Percentiles rank a stretch among this genome's conserved stretches.
Conservation (phyloP, 2,888 invertebrate species). For the Tipula vernalis region DNA sequence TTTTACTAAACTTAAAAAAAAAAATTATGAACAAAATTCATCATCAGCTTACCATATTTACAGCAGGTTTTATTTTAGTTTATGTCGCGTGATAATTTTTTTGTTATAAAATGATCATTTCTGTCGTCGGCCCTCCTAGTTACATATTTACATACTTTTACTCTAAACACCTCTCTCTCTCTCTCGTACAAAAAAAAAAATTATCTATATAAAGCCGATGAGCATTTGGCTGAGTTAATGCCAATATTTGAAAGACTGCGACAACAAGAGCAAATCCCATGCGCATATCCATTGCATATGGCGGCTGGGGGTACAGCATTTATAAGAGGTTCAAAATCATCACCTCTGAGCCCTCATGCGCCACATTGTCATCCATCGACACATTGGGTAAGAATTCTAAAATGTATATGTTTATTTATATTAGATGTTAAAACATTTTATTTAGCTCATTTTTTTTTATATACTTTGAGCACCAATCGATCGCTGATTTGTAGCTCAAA, state of each 20-base stretch:
- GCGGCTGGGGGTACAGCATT: slow-evolving; percentile 51
- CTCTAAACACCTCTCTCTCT: background rate
- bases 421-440: background rate
- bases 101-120: slow-evolving; percentile 7
- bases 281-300: slow-evolving; percentile 83
- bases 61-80: background rate
- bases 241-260: slow-evolving; percentile 90
- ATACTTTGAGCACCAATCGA: background rate
- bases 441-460: background rate
- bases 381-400: slow-evolving; percentile 42
- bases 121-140: background rate
- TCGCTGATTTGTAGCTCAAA: background rate
- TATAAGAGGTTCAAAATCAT: slow-evolving; percentile 49
- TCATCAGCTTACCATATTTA: background rate
- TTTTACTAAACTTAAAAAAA: background rate
- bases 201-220: slow-evolving; percentile 52
- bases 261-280: slow-evolving; percentile 81
- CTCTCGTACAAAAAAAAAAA: background rate
- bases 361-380: slow-evolving; percentile 51
- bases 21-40: background rate
- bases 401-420: background rate
- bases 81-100: slow-evolving; percentile 5
- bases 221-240: slow-evolving; percentile 90
- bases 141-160: background rate
- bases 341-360: slow-evolving; percentile 49